These are phyloP conservation scores for Eubucco bourcierii DNA, from an alignment of 2,113 vertebrate genomes.

Conservation along the genomic window DNA sequence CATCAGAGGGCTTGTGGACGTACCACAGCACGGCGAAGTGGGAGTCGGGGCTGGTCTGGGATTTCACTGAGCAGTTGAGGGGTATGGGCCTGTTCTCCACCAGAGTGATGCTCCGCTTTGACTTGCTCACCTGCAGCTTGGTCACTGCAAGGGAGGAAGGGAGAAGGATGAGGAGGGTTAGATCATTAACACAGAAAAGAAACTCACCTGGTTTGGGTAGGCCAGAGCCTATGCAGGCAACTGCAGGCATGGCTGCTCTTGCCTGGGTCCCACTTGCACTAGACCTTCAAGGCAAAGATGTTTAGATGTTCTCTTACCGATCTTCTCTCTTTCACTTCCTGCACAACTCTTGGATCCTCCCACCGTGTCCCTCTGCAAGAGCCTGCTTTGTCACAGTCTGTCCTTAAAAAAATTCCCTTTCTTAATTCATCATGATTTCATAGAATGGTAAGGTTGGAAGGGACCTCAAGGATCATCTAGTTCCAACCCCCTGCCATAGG, in stretches of 20 bases:
- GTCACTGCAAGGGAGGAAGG: slow-evolving; percentile 77
- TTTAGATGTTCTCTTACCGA: neutral
- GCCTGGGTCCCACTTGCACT: neutral
- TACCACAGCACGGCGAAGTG: slow-evolving; percentile 94
- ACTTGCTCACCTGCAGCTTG: slow-evolving; percentile 90
- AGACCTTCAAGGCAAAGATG: neutral
- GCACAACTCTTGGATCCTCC: neutral
- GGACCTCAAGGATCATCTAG: too few relatives aligned
- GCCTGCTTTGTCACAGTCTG: neutral
- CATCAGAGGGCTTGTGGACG: slow-evolving; percentile 79
- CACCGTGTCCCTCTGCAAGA: neutral
- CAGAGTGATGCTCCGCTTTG: slow-evolving; percentile 85
- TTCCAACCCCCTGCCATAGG: too few relatives aligned
- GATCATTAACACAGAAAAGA: neutral
- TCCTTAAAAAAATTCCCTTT: neutral
- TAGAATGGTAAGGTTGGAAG: too few relatives aligned
- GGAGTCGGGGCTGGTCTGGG: slow-evolving; percentile 89
- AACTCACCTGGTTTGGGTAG: neutral
- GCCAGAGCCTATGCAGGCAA: neutral
- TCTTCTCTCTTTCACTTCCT: neutral
- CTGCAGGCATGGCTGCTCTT: neutral
- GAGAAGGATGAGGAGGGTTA: neutral
- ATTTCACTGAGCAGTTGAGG: slow-evolving; percentile 88
- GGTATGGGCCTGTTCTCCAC: slow-evolving; percentile 89
- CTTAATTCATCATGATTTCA: neutral